Percentiles rank a stretch among this genome's conserved stretches.
These are phyloP conservation scores for Liodrosophila aerea DNA, from an alignment of 2,888 invertebrate species.

Conservation along the genomic window DNA sequence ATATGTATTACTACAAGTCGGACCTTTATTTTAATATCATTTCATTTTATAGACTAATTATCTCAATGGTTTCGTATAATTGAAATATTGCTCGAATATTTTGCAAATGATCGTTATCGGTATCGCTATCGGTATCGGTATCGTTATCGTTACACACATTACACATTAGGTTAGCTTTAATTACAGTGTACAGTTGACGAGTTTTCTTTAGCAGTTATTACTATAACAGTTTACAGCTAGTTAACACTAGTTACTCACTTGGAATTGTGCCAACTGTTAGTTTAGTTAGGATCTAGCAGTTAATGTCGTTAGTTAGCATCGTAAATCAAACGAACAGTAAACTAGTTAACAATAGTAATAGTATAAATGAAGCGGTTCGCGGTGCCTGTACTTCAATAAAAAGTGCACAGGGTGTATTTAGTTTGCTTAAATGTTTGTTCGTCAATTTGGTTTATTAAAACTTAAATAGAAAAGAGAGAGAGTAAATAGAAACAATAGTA, in stretches of 20 bases:
- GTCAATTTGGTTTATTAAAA: constrained; percentile 78
- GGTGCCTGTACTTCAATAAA: constrained; percentile 26
- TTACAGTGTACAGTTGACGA: constrained; percentile 27
- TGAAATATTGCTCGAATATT: constrained; percentile 73
- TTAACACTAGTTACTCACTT: constrained; percentile 68
- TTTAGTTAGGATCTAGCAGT: constrained; percentile 60
- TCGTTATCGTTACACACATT: constrained; percentile 7
- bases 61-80: constrained; percentile 45
- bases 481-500: neutral
- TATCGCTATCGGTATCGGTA: constrained; percentile 4
- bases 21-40: constrained; percentile 62
- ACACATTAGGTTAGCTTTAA: constrained; percentile 26
- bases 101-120: constrained; percentile 9
- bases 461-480: constrained; percentile 43
- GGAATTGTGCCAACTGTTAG: constrained; percentile 47
- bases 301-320: constrained; percentile 59
- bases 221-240: constrained; percentile 30
- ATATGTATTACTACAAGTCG: constrained; percentile 70
- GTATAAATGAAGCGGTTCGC: constrained; percentile 35
- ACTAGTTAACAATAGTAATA: constrained; percentile 10
- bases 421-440: constrained; percentile 66
- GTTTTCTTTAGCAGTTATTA: no score
- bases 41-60: constrained; percentile 33
- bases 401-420: constrained; percentile 15
- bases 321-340: constrained; percentile 11